These are phyloP conservation scores for Troides aeacus DNA, from an alignment of 2,888 invertebrate species.

Conservation along the genomic window DNA sequence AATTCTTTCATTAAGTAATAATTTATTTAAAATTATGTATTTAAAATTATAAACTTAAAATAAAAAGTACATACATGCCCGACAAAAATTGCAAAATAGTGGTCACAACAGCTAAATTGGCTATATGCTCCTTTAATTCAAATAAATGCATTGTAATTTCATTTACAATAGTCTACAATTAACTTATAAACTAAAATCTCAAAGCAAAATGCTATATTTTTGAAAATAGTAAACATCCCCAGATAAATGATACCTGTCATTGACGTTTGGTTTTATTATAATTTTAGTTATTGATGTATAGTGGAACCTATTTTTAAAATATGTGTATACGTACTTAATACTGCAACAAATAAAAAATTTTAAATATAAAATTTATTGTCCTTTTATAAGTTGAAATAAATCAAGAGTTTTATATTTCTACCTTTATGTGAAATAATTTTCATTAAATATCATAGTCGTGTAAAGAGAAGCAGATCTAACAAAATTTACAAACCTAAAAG, in stretches of 20 bases:
- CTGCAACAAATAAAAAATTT: background rate
- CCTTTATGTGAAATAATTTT: too few relatives aligned
- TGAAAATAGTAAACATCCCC: slow-evolving; percentile 20
- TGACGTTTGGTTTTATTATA: background rate
- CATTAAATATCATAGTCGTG: too few relatives aligned
- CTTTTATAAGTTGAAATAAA: too few relatives aligned
- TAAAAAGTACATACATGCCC: slow-evolving; percentile 85
- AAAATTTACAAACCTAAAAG: too few relatives aligned
- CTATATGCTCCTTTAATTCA: slow-evolving; percentile 47
- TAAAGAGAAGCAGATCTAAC: too few relatives aligned
- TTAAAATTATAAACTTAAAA: background rate
- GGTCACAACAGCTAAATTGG: slow-evolving; percentile 83
- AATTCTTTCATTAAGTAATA: background rate
- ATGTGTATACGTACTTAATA: background rate
- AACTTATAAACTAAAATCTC: slow-evolving; percentile 12
- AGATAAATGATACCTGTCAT: background rate
- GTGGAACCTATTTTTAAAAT: background rate
- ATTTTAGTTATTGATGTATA: background rate
- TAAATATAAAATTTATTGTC: too few relatives aligned
- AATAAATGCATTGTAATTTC: slow-evolving; percentile 25
- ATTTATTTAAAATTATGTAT: background rate
- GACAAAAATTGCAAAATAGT: slow-evolving; percentile 92
- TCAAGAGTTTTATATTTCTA: too few relatives aligned
- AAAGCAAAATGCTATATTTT: slow-evolving; percentile 12
- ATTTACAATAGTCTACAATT: slow-evolving; percentile 9